Conservation (phyloP, 2,797 vertebrate genomes). For the Gallinago solitaria region DNA sequence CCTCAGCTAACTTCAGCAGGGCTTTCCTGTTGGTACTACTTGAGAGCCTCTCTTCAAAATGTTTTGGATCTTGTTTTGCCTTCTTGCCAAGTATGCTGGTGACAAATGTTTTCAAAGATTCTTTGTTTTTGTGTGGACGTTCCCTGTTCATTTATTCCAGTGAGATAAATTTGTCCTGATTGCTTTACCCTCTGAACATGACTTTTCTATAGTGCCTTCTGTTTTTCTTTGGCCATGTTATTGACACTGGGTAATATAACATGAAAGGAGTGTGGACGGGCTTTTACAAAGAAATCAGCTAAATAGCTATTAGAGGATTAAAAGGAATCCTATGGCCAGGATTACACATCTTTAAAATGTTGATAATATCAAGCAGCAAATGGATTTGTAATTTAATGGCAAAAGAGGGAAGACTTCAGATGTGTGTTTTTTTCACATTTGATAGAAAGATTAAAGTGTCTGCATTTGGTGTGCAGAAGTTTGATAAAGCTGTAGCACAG, state of each 20-base stretch:
- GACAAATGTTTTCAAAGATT: neutral
- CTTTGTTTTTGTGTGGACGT: neutral
- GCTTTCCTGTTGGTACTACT: neutral
- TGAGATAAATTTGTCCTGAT: constrained; percentile 38
- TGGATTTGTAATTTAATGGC: constrained; percentile 56
- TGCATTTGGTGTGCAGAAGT: neutral
- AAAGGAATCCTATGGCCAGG: constrained; percentile 47
- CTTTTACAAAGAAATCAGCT: constrained; percentile 50
- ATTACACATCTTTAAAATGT: constrained; percentile 49
- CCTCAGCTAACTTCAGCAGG: neutral
- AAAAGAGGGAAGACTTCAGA: constrained; percentile 11
- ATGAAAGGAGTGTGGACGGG: constrained; percentile 59
- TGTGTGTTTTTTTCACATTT: neutral
- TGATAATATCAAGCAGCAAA: constrained; percentile 63
- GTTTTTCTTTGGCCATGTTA: constrained; percentile 49
- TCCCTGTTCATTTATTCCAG: neutral
- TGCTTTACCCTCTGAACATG: constrained; percentile 18
- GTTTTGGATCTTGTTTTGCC: neutral
- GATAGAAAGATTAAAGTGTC: constrained; percentile 44
- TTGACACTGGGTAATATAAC: constrained; percentile 55
- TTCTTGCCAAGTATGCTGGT: neutral
- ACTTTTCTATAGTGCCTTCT: constrained; percentile 10
- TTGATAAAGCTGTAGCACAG: neutral
- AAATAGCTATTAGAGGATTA: constrained; percentile 60
- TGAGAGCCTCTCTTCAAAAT: neutral